Evolutionary conservation across 2,888 invertebrate genomes (phyloP).

Genomic region (Tortrix viridana): DNA sequence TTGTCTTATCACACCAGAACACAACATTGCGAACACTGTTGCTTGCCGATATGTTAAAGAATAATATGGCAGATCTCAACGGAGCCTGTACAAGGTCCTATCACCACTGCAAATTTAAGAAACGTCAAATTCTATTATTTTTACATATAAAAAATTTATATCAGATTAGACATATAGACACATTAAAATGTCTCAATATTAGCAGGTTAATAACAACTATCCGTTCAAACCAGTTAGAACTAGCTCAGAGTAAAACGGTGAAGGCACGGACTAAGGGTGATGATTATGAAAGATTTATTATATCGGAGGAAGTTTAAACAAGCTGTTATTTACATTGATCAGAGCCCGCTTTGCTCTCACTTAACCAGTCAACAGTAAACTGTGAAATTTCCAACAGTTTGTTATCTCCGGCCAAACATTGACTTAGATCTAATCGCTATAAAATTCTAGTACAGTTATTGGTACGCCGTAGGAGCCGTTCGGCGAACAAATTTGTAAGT

Average conservation of each 20-base stretch:
- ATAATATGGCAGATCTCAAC: too few species aligned
- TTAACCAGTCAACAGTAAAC: conserved; percentile 57
- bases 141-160: too few species aligned
- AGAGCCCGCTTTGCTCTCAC: conserved; percentile 48
- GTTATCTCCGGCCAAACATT: conserved; percentile 65
- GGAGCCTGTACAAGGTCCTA: too few species aligned
- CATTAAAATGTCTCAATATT: too few species aligned
- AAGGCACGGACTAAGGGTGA: conserved; percentile 20
- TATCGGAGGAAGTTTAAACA: conserved; percentile 36
- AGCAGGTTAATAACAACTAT: background rate
- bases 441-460: conserved; percentile 52
- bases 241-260: conserved; percentile 15
- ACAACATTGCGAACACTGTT: too few species aligned
- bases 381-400: conserved; percentile 62
- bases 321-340: conserved; percentile 49
- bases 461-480: background rate
- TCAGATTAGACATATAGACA: too few species aligned
- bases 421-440: conserved; percentile 56
- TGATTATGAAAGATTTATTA: conserved; percentile 40
- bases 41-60: too few species aligned
- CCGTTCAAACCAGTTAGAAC: background rate
- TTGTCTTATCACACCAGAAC: too few species aligned
- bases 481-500: conserved; percentile 4
- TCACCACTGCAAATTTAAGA: too few species aligned
- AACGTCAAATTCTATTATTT: too few species aligned